Evolutionary conservation across 2,888 invertebrate genomes (phyloP), one percentile per base, ranked within the genome.

Genomic region (Baccha elongata): DNA sequence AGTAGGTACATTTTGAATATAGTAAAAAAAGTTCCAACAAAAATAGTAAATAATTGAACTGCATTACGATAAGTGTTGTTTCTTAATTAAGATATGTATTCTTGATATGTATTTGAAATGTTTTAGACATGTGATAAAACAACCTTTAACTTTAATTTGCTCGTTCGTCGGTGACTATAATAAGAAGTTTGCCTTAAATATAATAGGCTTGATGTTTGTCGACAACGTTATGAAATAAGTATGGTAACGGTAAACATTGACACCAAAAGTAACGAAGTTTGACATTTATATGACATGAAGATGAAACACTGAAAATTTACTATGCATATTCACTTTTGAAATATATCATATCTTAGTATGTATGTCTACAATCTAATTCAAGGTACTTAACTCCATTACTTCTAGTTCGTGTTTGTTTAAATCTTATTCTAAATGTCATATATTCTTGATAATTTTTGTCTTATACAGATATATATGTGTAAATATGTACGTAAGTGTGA

Each of bases 341-440:
- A 74, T 73, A 74, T 37, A 40, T 55, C 23, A 26, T 67, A 71
- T 81, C 65, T 83, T 76, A 76, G 67, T 72, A 62, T n/a, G n/a
- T n/a, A n/a, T 78, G 52, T 86, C 87, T 89, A 89, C 86, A 87
- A 87, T 86, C 90, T 89, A 89, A 87, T 88, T 87, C 88, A 90
- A 89, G 89, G 89, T 89, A 89, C 89, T 89, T 88, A 89, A 90
- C 90, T 90, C 89, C 90, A 89, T 89, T 88, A 88, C 85, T 69
- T 64, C 35, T 67, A 42, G 67, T 75, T 55, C 40, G 65, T 52
- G 69, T 84, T 32, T 74, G 11, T 52, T 55, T 79, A 52, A 44
- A 42, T 78, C 65, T 60, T 73, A 75, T 64, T 69, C 53, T 35
- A 74, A 13, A 37, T 67, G 60, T 75, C 60, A 68, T 48, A 37